Evolutionary conservation across 2,888 invertebrate species (phyloP).

Genomic region (Lithophane socia): DNA sequence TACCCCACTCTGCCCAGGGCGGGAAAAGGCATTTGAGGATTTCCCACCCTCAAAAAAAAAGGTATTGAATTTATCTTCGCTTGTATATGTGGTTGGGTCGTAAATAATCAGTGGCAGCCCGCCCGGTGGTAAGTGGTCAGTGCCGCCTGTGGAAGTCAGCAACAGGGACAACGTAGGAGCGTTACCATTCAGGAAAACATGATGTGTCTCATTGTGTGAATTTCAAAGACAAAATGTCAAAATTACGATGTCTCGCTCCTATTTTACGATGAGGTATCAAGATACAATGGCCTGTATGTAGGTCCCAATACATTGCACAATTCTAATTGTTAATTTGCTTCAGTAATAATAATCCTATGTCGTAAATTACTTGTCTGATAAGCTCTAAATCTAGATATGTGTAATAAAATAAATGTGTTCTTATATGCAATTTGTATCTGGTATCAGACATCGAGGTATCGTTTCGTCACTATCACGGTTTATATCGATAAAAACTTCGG

Average conservation of each 20-base stretch:
- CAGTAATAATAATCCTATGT: slow-evolving; percentile 23
- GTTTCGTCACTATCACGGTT: slow-evolving; percentile 39
- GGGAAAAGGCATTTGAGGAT: no score
- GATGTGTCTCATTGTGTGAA: no score
- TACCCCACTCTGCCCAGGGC: no score
- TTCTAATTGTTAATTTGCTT: slow-evolving; percentile 18
- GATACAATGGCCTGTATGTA: background rate
- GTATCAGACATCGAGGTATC: slow-evolving; percentile 25
- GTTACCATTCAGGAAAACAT: background rate
- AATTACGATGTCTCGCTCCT: background rate
- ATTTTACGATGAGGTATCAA: background rate
- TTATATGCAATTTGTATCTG: slow-evolving; percentile 16
- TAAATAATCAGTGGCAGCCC: background rate
- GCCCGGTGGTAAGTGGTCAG: background rate
- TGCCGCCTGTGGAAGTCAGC: background rate
- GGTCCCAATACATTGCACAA: background rate
- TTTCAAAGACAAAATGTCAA: background rate
- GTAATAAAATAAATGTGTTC: slow-evolving; percentile 40
- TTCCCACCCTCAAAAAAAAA: no score
- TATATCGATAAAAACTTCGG: slow-evolving; percentile 38
- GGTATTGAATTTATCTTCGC: background rate
- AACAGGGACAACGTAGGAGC: background rate
- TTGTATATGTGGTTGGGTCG: no score
- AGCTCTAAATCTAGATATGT: slow-evolving; percentile 38
- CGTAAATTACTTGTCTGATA: slow-evolving; percentile 18